These are phyloP conservation scores for Diadumene lineata DNA, from an alignment of 92 coral and sea anemone genomes.

Conservation along the genomic window DNA sequence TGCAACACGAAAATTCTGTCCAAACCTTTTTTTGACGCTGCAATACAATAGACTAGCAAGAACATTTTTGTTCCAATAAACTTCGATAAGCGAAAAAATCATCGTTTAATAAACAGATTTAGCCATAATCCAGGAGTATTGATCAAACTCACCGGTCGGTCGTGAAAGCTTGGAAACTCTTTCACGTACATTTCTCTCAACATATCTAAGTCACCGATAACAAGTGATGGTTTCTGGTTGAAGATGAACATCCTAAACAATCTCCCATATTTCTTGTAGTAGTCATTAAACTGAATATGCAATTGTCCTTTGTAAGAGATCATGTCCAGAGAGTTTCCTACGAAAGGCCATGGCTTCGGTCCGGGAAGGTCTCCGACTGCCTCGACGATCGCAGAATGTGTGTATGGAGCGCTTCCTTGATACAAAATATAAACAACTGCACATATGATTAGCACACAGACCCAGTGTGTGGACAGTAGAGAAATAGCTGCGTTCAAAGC, in stretches of 20 bases:
- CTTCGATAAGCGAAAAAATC: too few species aligned
- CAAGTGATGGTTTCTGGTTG: not conserved
- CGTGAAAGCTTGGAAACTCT: constrained; percentile 5
- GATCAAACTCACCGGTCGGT: not conserved
- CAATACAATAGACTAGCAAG: too few species aligned
- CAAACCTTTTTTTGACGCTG: too few species aligned
- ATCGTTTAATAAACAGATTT: too few species aligned
- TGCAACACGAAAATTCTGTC: too few species aligned
- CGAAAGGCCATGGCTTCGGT: not conserved
- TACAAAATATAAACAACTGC: not conserved
- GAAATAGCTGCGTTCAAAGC: not conserved
- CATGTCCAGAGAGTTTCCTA: not conserved
- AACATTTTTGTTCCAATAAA: too few species aligned
- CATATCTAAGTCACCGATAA: not conserved
- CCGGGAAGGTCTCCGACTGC: constrained; percentile 1
- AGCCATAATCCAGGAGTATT: too few species aligned
- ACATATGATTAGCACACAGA: not conserved
- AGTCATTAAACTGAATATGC: constrained; percentile 1
- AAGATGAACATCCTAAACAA: not conserved
- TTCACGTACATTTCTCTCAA: not conserved
- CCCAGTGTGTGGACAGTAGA: not conserved
- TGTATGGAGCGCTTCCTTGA: not conserved
- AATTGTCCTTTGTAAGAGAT: not conserved
- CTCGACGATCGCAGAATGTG: not conserved
- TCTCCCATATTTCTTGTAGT: constrained; percentile 2